Evolutionary conservation across 2,113 vertebrate genomes (phyloP).

Genomic region (Ictalurus punctatus): DNA sequence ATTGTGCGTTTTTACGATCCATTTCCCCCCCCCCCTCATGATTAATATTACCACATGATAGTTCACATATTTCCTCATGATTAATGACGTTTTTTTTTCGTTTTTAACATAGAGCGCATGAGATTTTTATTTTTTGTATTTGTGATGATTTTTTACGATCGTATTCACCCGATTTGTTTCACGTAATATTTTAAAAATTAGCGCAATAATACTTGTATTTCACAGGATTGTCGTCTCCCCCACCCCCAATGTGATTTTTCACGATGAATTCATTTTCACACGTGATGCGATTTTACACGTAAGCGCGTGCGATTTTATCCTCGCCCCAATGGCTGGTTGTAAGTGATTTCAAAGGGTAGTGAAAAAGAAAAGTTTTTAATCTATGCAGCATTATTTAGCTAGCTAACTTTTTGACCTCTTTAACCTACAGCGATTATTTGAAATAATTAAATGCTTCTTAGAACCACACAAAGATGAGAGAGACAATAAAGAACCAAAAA

Average conservation of each 20-base stretch:
- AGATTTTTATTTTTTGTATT: too few relatives aligned
- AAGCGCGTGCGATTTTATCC: neutral
- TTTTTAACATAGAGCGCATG: too few relatives aligned
- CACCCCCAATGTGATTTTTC: neutral
- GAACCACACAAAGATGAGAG: neutral
- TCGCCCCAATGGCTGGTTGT: neutral
- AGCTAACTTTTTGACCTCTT: neutral
- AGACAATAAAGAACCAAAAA: constrained; percentile 11
- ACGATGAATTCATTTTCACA: neutral
- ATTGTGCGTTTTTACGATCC: too few relatives aligned
- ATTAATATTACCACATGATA: too few relatives aligned
- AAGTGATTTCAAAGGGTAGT: neutral
- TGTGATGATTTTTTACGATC: too few relatives aligned
- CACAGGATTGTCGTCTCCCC: too few relatives aligned
- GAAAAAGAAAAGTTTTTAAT: neutral
- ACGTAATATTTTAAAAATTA: neutral
- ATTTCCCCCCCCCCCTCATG: too few relatives aligned
- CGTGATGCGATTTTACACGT: neutral
- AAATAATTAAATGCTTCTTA: neutral
- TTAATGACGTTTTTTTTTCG: too few relatives aligned
- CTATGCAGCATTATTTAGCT: neutral
- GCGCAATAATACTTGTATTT: neutral
- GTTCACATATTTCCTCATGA: too few relatives aligned
- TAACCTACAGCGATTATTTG: neutral
- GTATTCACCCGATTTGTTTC: too few relatives aligned